Base-by-base conservation (phyloP, 2,113 vertebrate species). In the Proterorhinus semilunaris region DNA sequence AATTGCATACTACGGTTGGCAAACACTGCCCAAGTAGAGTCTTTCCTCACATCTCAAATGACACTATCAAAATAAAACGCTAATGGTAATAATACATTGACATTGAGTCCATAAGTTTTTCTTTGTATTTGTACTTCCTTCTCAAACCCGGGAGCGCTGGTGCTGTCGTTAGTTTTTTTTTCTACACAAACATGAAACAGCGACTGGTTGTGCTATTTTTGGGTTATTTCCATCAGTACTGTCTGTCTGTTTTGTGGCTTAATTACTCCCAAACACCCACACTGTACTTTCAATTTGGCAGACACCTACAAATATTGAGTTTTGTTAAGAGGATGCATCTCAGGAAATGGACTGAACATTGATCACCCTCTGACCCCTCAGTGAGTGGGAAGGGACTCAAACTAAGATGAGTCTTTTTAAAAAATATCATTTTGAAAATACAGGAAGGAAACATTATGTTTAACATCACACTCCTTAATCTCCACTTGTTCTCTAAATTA, bases 331-430 rank as follows among this genome's bases (percentile, higher is more conserved):
- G 58, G 44, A 72, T 68, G 52, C n/a, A 54, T 66, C 21, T 45
- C 8, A 44, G 55, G 66, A 83, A 50, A 54, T 75, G 16, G 0
- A 42, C 42, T 4, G 51, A 21, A 46, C 54, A 57, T 72, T 57
- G 42, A 54, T 71, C 66, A 65, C 68, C 68, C 27, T 63, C 48
- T 57, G 47, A 64, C 54, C 63, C 79, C 64, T n/a, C n/a, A n/a
- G n/a, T n/a, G n/a, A n/a, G n/a, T n/a, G n/a, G n/a, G n/a, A n/a
- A n/a, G n/a, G n/a, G n/a, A n/a, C n/a, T n/a, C n/a, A n/a, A n/a
- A n/a, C n/a, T n/a, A n/a, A n/a, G n/a, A n/a, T n/a, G n/a, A n/a
- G n/a, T n/a, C n/a, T 10, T 16, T 43, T 62, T 46, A 16, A 62
- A 16, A 21, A 6, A 46, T 59, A 15, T 65, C 48, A 10, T 49